Percentiles rank a stretch among this genome's conserved stretches.
phyloP scores from a whole-genome alignment of 2,113 vertebrate genomes.

The Notarius lentiginosus region DNA sequence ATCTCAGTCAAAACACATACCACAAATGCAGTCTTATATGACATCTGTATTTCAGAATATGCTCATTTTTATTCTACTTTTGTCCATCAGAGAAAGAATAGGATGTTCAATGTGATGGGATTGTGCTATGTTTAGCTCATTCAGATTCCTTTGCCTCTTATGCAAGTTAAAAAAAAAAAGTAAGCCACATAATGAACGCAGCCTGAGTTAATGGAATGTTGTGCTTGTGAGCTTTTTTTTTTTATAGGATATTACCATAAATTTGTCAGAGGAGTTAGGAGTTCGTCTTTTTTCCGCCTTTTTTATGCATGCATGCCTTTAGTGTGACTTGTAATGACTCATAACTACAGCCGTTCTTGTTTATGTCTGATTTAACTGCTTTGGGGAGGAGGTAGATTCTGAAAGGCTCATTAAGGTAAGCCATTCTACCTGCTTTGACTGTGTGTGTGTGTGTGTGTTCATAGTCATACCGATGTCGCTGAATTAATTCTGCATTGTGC shows the following conservation, averaged over 20 bases:
- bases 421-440: conserved; percentile 43
- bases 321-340: conserved; percentile 1
- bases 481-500: neutral
- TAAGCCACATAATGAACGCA: neutral
- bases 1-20: conserved; percentile 12
- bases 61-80: neutral
- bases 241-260: conserved; percentile 31
- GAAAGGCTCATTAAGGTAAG: conserved; percentile 50
- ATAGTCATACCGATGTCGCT: neutral
- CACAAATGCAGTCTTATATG: neutral
- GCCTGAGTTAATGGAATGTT: conserved; percentile 1
- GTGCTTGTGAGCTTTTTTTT: conserved; percentile 6
- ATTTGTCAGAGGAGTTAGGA: conserved; percentile 41
- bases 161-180: neutral
- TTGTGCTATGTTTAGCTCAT: conserved; percentile 13
- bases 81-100: neutral
- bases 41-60: neutral
- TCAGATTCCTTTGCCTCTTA: conserved; percentile 3
- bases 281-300: conserved; percentile 31
- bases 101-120: neutral
- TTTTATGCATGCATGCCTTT: conserved; percentile 5
- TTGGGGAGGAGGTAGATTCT: conserved; percentile 25
- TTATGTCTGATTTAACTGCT: conserved; percentile 46
- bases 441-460: neutral
- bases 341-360: conserved; percentile 16